These are phyloP conservation scores for Adineta ricciae DNA, from an alignment of 2,888 invertebrate genomes.

Conservation along the genomic window DNA sequence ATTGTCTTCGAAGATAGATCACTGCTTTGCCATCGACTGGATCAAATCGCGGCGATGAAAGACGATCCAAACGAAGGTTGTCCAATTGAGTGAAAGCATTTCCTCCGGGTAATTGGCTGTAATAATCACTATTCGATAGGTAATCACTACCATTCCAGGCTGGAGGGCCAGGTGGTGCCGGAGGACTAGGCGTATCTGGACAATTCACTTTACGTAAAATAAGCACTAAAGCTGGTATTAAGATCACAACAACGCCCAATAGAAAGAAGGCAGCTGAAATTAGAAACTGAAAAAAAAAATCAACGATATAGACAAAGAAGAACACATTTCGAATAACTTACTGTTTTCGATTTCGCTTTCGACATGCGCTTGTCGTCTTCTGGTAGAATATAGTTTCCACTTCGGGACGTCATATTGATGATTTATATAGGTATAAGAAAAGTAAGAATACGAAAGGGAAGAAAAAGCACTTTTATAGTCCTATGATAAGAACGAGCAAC, in stretches of 20 bases:
- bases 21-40: background rate
- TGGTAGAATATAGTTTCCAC: background rate
- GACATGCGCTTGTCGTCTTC: background rate
- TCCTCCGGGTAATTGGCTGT: background rate
- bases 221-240: background rate
- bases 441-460: background rate
- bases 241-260: background rate
- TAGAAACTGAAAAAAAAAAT: background rate
- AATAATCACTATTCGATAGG: slow-evolving; percentile 3
- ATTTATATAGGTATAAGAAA: background rate
- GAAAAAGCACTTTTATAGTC: background rate
- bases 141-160: background rate
- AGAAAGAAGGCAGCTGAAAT: background rate
- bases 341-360: background rate
- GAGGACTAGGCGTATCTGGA: background rate
- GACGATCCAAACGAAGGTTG: slow-evolving; percentile 15
- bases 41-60: background rate
- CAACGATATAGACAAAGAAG: no score
- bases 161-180: background rate
- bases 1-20: background rate
- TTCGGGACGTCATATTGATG: background rate
- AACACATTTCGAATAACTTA: background rate
- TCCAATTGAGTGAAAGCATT: background rate
- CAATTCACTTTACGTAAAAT: background rate
- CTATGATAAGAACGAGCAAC: background rate